Conservation (phyloP, 2,113 vertebrate species). For the Heteronetta atricapilla region DNA sequence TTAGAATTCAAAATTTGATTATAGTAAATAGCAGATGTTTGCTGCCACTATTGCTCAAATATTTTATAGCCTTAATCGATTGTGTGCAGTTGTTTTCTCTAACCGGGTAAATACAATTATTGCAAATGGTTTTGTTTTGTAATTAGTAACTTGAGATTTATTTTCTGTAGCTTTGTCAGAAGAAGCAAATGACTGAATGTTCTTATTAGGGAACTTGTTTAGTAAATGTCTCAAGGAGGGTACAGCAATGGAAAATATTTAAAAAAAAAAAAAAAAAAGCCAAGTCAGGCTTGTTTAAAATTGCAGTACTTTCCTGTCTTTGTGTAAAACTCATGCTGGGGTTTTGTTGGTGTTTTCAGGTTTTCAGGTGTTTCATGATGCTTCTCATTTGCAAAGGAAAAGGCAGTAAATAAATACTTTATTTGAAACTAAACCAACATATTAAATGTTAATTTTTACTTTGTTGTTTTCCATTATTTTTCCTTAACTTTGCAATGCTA, state of each 20-base stretch:
- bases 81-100: not conserved
- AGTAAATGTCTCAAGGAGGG: not conserved
- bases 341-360: not conserved
- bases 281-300: not conserved
- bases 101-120: not conserved
- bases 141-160: not conserved
- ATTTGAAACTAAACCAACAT: not conserved
- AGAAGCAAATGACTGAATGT: not conserved
- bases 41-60: fast-evolving
- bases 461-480: not conserved
- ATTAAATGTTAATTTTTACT: not conserved
- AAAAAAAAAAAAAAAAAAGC: not conserved
- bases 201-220: not conserved
- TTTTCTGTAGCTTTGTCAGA: not conserved
- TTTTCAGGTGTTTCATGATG: not conserved
- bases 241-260: not conserved
- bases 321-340: not conserved
- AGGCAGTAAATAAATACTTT: not conserved
- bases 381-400: not conserved
- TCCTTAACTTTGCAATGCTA: not conserved
- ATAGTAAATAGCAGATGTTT: not conserved
- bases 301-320: not conserved
- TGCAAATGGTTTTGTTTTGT: not conserved
- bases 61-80: not conserved
- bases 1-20: not conserved